Evolutionary conservation across 2,113 vertebrate genomes (phyloP).

Genomic region (Oreamnos americanus): DNA sequence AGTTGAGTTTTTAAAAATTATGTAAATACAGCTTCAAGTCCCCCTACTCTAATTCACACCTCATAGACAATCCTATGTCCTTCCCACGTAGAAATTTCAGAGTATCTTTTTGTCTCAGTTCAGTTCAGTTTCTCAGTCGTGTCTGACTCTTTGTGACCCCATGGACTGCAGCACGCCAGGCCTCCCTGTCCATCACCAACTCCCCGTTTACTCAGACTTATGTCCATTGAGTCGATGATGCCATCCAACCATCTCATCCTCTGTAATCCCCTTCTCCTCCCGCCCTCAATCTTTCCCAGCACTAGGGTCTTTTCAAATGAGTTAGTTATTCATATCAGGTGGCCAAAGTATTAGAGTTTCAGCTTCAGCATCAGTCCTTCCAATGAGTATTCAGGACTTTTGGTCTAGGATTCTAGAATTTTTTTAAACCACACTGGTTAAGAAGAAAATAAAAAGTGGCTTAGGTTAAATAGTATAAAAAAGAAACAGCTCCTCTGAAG

Average conservation of each 20-base stretch:
- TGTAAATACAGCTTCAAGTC: neutral
- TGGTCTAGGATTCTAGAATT: neutral
- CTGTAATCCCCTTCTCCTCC: neutral
- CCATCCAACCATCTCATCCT: neutral
- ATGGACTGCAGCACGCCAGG: fast-evolving
- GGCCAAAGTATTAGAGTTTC: neutral
- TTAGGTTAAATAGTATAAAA: neutral
- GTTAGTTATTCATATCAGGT: neutral
- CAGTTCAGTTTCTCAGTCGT: neutral
- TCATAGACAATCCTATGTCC: neutral
- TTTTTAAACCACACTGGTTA: neutral
- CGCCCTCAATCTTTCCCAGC: neutral
- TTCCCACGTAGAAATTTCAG: neutral
- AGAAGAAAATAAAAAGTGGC: neutral
- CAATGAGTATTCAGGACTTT: neutral
- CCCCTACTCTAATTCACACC: neutral
- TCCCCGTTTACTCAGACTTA: neutral
- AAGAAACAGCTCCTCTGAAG: neutral
- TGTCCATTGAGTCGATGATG: neutral
- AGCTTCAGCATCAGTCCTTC: neutral
- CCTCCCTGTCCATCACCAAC: neutral
- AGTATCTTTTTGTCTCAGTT: neutral
- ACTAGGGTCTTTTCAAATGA: neutral
- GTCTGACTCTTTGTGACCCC: neutral
- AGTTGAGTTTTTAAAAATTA: neutral